These are phyloP conservation scores for Anguilla obscura DNA, from an alignment of 2,797 vertebrate species.

Conservation along the genomic window DNA sequence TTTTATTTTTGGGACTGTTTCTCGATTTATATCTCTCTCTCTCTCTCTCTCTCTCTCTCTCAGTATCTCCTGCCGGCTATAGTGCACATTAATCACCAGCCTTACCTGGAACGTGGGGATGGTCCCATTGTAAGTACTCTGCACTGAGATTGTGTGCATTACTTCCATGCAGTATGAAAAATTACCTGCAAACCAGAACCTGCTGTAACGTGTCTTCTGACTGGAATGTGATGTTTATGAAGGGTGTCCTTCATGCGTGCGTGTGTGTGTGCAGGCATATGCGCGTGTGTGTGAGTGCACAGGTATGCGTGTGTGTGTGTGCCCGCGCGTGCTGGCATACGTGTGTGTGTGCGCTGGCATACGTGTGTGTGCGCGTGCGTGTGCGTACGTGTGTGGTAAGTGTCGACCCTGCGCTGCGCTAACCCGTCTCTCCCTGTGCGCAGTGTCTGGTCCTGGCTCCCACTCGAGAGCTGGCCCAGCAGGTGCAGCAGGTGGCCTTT, in stretches of 20 bases:
- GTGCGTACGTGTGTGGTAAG: neutral
- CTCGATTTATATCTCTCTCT: neutral
- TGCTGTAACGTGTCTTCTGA: neutral
- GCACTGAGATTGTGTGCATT: neutral
- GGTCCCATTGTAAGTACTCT: constrained; percentile 91
- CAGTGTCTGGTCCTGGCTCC: constrained; percentile 95
- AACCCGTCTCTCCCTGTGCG: constrained; percentile 24
- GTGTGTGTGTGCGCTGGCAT: neutral
- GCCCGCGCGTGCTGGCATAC: neutral
- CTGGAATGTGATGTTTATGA: neutral
- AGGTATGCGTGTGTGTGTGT: neutral
- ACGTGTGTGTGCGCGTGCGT: neutral
- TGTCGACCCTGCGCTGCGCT: neutral
- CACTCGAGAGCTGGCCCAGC: constrained; percentile 95
- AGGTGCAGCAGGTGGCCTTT: constrained; percentile 93
- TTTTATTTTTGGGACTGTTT: neutral
- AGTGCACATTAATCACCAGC: constrained; percentile 98
- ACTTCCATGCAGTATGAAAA: neutral
- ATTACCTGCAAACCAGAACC: neutral
- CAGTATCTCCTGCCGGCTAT: constrained; percentile 96
- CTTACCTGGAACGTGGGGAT: constrained; percentile 94
- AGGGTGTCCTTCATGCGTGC: neutral
- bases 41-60: constrained; percentile 28
- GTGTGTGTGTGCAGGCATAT: too few species aligned
- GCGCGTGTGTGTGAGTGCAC: neutral